Base-by-base conservation (phyloP, 2,113 vertebrate genomes). In the Oriolus oriolus region DNA sequence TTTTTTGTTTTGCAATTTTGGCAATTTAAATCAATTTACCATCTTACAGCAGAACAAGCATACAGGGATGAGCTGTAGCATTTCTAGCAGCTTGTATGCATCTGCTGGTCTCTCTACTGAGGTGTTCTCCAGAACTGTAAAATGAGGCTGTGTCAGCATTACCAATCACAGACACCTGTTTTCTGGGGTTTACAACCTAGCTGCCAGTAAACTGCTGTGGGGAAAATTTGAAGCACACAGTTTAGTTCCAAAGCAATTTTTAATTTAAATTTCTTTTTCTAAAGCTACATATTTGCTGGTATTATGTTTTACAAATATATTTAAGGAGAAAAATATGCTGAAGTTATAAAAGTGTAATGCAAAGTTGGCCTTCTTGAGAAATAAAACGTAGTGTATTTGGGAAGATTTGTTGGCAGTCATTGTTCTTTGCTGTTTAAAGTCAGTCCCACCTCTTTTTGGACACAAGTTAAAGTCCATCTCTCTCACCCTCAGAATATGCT, bases 301-400 rank as follows among this genome's bases (percentile, higher is more conserved):
- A 84, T 91, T 89, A 26, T 77, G 82, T 71, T 93, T 23, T 31
- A 82, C 56, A 76, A n/a, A 64, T 89, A 71, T 91, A 80, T 95
- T 87, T 95, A 91, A 93, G 61, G 75, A 91, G 49, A 64, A 91
- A 75, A 94, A 59, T 41, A 87, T 28, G 61, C 45, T 50, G 89
- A 71, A 73, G 26, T 93, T 92, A 77, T 80, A 90, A 19, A 88
- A 19, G 26, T 70, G 49, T 84, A 74, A 75, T 16, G 69, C 69
- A 89, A 84, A 87, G 56, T 88, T 81, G 52, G 52, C 68, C 45
- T 84, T 84, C 59, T 74, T 81, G 60, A 79, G 76, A 95, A 92
- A 90, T 76, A 93, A 94, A 85, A 87, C 61, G 64, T 61, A 90
- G 79, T 65, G 35, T 44, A 53, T 92, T 90, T 89, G 74, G 79